A percentile compares a stretch with the other conserved stretches of the same genome.
Evolutionary conservation across 1,140 invertebrate genomes (phyloP).

Genomic region (Drosophila biarmipes): DNA sequence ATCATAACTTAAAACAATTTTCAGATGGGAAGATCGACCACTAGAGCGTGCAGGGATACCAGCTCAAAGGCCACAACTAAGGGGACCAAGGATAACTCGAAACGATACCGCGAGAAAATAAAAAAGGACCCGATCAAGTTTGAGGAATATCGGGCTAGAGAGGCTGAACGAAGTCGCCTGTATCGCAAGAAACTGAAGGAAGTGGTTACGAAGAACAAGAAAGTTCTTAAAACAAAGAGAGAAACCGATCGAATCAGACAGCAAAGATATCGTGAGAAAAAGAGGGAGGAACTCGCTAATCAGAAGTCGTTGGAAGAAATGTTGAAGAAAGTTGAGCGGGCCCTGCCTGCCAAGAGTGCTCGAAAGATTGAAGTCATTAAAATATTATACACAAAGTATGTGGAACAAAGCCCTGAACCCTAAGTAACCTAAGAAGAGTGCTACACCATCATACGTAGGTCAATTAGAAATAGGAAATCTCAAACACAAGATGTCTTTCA

Average conservation of each 20-base stretch:
- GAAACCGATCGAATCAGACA: neutral
- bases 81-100: conserved; percentile 2
- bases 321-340: neutral
- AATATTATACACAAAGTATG: neutral
- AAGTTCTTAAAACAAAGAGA: neutral
- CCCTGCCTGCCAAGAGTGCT: neutral
- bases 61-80: neutral
- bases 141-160: neutral
- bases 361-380: conserved; percentile 4
- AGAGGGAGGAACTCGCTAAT: neutral
- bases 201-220: neutral
- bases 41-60: neutral
- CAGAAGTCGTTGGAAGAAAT: neutral
- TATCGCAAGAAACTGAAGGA: conserved; percentile 1
- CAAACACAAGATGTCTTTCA: no score
- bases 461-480: neutral
- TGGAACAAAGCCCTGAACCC: neutral
- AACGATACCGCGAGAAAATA: conserved; percentile 6
- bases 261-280: conserved; percentile 6
- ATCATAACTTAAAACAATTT: neutral
- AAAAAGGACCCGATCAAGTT: conserved; percentile 1
- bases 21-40: neutral
- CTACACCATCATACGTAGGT: neutral
- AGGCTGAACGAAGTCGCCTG: neutral
- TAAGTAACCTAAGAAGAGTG: neutral